Percentiles rank a stretch among this genome's conserved stretches.
Evolutionary conservation across 2,888 invertebrate genomes (phyloP).

Genomic region (Eurois occulta): DNA sequence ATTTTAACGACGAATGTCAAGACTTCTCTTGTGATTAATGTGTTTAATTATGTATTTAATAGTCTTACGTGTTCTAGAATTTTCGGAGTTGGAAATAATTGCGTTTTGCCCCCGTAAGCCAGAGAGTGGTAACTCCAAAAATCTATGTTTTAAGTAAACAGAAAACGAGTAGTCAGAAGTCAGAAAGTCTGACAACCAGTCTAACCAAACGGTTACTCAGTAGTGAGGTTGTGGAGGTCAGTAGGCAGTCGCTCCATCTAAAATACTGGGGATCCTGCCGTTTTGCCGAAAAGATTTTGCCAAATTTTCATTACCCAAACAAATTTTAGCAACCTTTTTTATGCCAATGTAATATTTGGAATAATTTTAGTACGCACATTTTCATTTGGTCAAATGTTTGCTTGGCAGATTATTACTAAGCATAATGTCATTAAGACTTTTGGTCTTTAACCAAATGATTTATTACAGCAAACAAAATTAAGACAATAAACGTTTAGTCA

Average conservation of each 20-base stretch:
- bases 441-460: too few species aligned
- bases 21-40: slow-evolving; percentile 52
- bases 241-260: not conserved
- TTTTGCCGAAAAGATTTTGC: too few species aligned
- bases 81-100: slow-evolving; percentile 23
- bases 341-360: too few species aligned
- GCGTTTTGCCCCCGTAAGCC: not conserved
- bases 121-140: not conserved
- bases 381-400: too few species aligned
- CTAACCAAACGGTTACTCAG: not conserved
- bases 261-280: too few species aligned
- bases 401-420: too few species aligned
- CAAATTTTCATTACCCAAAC: too few species aligned
- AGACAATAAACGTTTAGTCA: too few species aligned
- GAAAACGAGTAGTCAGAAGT: not conserved
- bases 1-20: slow-evolving; percentile 62
- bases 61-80: slow-evolving; percentile 35
- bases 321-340: too few species aligned
- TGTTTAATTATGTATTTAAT: slow-evolving; percentile 42
- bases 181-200: not conserved
- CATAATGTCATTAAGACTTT: too few species aligned
- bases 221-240: not conserved
- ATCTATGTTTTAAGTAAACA: not conserved
- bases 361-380: too few species aligned
- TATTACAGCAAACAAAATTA: too few species aligned